Percentiles rank a stretch among this genome's conserved stretches.
These are phyloP conservation scores for Notarius lentiginosus DNA, from an alignment of 2,113 vertebrate genomes.

Conservation along the genomic window DNA sequence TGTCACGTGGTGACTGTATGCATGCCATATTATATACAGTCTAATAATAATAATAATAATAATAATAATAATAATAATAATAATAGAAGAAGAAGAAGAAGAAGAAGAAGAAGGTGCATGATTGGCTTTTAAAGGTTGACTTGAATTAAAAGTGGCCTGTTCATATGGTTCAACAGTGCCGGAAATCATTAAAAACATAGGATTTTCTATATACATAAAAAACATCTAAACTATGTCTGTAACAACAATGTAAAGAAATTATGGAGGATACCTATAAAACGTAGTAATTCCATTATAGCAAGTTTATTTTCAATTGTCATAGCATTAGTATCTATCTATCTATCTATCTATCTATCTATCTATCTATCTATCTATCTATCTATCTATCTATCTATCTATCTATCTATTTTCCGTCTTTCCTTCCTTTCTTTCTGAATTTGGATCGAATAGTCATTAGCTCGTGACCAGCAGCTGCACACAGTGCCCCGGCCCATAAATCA, in stretches of 20 bases:
- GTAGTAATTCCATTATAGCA: neutral
- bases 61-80: neutral
- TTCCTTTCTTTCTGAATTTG: conserved; percentile 50
- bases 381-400: neutral
- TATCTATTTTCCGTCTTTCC: neutral
- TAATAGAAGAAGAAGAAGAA: neutral
- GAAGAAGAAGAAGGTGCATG: neutral
- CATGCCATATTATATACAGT: neutral
- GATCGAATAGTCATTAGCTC: conserved; percentile 78
- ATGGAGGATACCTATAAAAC: too few species aligned
- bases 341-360: neutral
- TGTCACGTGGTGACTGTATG: neutral
- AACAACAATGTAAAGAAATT: too few species aligned
- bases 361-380: neutral
- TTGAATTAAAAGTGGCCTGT: neutral
- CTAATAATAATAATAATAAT: neutral
- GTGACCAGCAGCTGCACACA: conserved; percentile 71
- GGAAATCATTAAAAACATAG: neutral
- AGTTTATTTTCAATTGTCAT: neutral
- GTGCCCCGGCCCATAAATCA: conserved; percentile 77
- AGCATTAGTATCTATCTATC: too few species aligned
- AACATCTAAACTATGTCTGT: too few species aligned
- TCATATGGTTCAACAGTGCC: neutral
- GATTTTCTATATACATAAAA: neutral
- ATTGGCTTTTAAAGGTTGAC: too few species aligned